Evolutionary conservation across 2,888 invertebrate species (phyloP).

Genomic region (Pelosia muscerda): DNA sequence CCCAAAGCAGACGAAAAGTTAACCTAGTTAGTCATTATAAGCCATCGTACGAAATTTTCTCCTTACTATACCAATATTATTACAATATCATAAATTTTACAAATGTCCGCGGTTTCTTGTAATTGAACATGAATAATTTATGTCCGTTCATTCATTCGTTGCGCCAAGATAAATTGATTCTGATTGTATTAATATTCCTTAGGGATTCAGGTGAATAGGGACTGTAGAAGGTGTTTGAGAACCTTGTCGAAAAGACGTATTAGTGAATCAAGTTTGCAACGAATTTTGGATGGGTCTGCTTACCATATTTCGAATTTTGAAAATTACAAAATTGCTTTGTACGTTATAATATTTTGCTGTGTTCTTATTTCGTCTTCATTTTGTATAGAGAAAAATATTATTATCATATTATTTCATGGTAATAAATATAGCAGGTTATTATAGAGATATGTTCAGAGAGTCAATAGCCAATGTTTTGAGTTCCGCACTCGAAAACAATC

Average conservation of each 20-base stretch:
- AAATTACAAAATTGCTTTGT: not conserved
- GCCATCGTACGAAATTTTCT: not conserved
- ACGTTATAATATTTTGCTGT: not conserved
- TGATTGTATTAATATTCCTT: conserved; percentile 58
- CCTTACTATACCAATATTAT: conserved; percentile 29
- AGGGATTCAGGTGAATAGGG: conserved; percentile 42
- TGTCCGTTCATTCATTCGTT: conserved; percentile 48
- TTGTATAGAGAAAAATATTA: not conserved
- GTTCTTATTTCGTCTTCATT: not conserved
- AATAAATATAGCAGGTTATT: too few relatives aligned
- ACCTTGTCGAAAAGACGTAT: conserved; percentile 19
- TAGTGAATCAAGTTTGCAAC: conserved; percentile 13
- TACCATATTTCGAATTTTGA: not conserved
- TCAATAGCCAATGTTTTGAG: too few relatives aligned
- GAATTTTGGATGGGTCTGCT: conserved; percentile 5
- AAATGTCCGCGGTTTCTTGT: conserved; percentile 54
- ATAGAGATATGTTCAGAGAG: not conserved
- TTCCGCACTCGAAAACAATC: too few relatives aligned
- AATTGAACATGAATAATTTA: conserved; percentile 66
- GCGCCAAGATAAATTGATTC: conserved; percentile 59
- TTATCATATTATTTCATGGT: not conserved
- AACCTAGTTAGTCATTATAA: not conserved
- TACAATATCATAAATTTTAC: conserved; percentile 54
- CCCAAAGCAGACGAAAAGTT: not conserved
- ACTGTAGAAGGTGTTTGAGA: conserved; percentile 28